Evolutionary conservation across 2,113 vertebrate genomes (phyloP), one percentile per base, ranked within the genome.

Genomic region (Ammodytes marinus): DNA sequence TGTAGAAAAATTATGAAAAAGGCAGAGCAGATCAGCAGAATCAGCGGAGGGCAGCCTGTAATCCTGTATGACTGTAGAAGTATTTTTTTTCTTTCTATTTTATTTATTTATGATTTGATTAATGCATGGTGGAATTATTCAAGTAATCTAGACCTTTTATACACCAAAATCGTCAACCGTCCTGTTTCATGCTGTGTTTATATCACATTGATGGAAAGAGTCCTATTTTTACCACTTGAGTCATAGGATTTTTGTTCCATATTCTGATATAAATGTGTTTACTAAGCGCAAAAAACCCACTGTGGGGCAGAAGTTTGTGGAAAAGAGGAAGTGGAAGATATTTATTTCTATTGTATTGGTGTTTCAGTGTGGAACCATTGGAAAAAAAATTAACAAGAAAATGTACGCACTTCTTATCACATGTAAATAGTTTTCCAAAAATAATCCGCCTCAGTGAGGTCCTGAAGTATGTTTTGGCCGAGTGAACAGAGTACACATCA

Each of bases 371-470:
- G 11, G 58, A 63, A 19, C 8, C 3, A 47, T 57, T 54, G 50
- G 46, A 54, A 69, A 69, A 67, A 73, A 70, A 82, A 70, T 67
- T 82, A 54, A 77, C 58, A 50, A 61, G 69, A 45, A 65, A 49
- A 65, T 13, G 46, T 1, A 4, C 3, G 4, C 19, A 39, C 27
- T 5, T n/a, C 12, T 27, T 7, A 19, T 45, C 35, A 43, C 19
- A 39, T 60, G 57, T 64, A 64, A 76, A 70, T 72, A 64, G 14
- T 65, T 64, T 37, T 52, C 59, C 13, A 49, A 49, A 40, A 63
- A 77, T 54, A 53, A 72, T 47, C 46, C 6, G 3, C 17, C 80
- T 72, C 40, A 40, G 67, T 10, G 17, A 70, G 73, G 45, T 45
- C 52, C 8, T 12, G 37, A 63, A 65, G 67, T 72, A 53, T n/a